Base-by-base conservation (phyloP, 2,888 invertebrate genomes). In the Lapara coniferarum region DNA sequence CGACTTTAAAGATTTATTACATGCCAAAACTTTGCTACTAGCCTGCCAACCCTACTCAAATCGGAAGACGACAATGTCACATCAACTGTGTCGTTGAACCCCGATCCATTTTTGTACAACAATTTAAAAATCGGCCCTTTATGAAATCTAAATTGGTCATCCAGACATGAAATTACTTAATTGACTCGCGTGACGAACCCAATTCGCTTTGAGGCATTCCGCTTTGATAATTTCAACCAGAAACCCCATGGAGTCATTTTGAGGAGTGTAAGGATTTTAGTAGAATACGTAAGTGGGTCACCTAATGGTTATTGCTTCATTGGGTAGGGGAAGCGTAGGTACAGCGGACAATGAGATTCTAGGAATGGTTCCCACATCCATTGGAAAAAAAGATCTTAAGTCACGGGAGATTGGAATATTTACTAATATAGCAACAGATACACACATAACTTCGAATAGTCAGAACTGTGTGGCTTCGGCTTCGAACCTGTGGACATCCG, bases 131-230 rank as follows among this genome's bases (percentile, higher is more conserved):
- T 63, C 46, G 49, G 63, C 63, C 63, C 63, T 63, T 63, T 63
- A 49, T 56, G 30, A 73, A 76, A 78, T 70, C 71, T 70, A 75
- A 80, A 79, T 80, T 77, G 74, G 70, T 53, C 69, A 70, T n/a
- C 74, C 77, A 80, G 79, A 79, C 81, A 76, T 75, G 71, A 75
- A 80, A 80, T 79, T 77, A 74, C 75, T 77, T 79, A 75, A 80
- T 80, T 80, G 79, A 72, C 55, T 80, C 69, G 78, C 80, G 80
- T 80, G 79, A 78, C 79, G 66, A 70, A 69, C 72, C 75, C 74
- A 76, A 80, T 80, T 76, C 74, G 66, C 79, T 73, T 72, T 71
- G 37, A 46, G 16, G 68, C 71, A 74, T 76, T 76, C 71, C 71
- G 79, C 77, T 79, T 76, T 78, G 73, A 66, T 63, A 19, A 59